Conservation (phyloP, 2,113 vertebrate genomes). For the Urocolius indicus region DNA sequence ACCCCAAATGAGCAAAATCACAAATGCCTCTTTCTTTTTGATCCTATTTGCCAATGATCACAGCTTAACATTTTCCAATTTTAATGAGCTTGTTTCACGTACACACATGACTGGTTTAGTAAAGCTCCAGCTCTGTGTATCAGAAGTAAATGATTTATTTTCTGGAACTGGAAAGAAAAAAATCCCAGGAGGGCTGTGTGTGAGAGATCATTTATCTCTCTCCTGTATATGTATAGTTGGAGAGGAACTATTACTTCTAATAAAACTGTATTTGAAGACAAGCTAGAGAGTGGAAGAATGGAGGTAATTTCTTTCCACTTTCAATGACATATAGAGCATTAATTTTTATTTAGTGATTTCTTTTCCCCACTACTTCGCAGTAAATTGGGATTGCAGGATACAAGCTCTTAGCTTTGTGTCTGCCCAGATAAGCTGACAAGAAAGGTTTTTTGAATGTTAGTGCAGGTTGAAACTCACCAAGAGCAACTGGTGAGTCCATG, state of each 20-base stretch:
- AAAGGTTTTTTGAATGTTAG: neutral
- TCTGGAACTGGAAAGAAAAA: neutral
- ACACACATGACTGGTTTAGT: neutral
- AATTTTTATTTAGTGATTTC: neutral
- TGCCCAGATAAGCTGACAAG: neutral
- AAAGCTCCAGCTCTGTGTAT: neutral
- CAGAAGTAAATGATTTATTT: neutral
- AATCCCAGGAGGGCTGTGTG: fast-evolving
- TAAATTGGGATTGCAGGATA: neutral
- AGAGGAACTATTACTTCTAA: neutral
- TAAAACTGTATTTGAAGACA: neutral
- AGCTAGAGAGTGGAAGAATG: neutral
- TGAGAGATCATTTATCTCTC: neutral
- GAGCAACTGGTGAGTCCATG: neutral
- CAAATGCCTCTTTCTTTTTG: neutral
- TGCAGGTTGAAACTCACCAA: neutral
- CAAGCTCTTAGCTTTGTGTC: neutral
- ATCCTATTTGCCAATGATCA: neutral
- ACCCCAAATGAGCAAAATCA: neutral
- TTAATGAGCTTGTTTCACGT: neutral
- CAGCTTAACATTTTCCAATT: neutral
- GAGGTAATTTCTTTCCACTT: neutral
- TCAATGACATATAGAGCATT: neutral
- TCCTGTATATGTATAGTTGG: too few relatives aligned
- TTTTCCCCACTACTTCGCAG: fast-evolving